Evolutionary conservation across 2,797 vertebrate species (phyloP), one percentile per base, ranked within the genome.

Genomic region (Rallus crepitans): DNA sequence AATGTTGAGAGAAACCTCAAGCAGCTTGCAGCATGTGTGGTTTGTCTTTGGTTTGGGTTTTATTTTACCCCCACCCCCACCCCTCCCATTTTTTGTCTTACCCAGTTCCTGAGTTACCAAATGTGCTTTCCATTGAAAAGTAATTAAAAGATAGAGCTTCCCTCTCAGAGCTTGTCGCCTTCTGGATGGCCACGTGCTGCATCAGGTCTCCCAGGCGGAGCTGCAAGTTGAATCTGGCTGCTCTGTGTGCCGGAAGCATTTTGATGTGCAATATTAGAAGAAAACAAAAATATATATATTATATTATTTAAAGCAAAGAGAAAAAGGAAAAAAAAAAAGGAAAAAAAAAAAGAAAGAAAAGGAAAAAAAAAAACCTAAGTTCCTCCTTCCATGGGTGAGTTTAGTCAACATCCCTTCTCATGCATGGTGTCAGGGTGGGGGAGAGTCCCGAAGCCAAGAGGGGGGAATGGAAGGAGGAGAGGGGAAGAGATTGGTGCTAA

Each of bases 201-300:
- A 89, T 88, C 84, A 75, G 93, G 90, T 93, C 86, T 96, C 93
- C 89, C 93, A 96, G 94, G 87, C 5, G 75, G 96, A 92, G 88
- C 94, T 94, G 92, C 95, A 91, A 82, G 92, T 86, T 89, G 83
- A 77, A 65, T 90, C 95, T 87, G 94, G 97, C 97, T 94, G 97
- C 97, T 95, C 95, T 97, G 97, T 94, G 96, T 96, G 87, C 95
- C 89, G 97, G 98, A 98, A 98, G 97, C 97, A 96, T 98, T 98
- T 98, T 93, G 97, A 98, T 97, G 98, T 98, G 98, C 98, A 98
- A 98, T 98, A 98, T 98, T 98, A 98, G 98, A 98, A 97, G 91
- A 96, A 96, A 96, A 45, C 42, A 89, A 96, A 96, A 97, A 96
- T 89, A 96, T 95, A 97, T 95, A 97, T 93, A 96, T 97, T 98